phyloP scores from a whole-genome alignment of 2,113 vertebrate genomes.

The Clarias batrachus region DNA sequence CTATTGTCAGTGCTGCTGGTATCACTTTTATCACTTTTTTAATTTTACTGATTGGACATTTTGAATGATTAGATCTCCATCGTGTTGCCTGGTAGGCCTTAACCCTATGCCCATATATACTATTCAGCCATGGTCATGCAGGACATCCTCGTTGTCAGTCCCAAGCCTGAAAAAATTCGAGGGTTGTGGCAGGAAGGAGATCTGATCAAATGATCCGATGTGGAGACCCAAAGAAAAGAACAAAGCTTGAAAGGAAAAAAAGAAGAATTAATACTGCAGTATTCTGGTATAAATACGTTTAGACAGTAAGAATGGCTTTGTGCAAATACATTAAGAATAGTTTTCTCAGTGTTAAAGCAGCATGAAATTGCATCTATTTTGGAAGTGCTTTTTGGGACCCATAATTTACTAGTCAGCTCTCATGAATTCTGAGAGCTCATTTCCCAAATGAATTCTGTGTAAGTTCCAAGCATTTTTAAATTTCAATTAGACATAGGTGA shows the following conservation, averaged over 20 bases:
- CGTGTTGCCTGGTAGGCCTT: too few species aligned
- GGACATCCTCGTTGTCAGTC: too few species aligned
- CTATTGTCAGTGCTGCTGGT: neutral
- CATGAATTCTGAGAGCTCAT: slow-evolving; percentile 39
- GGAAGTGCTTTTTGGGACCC: slow-evolving; percentile 54
- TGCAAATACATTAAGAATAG: slow-evolving; percentile 63
- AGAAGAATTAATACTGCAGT: slow-evolving; percentile 7
- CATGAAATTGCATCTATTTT: slow-evolving; percentile 73
- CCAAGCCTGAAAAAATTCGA: too few species aligned
- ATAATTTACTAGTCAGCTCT: slow-evolving; percentile 52
- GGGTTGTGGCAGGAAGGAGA: too few species aligned
- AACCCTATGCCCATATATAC: too few species aligned
- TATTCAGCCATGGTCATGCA: too few species aligned
- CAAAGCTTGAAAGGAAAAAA: neutral
- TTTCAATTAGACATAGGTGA: slow-evolving; percentile 51
- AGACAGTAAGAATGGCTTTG: slow-evolving; percentile 42
- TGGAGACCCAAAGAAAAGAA: too few species aligned
- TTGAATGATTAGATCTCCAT: too few species aligned
- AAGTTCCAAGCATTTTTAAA: slow-evolving; percentile 42
- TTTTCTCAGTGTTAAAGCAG: slow-evolving; percentile 65
- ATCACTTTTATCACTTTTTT: too few species aligned
- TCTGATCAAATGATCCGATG: too few species aligned
- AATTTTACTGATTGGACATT: too few species aligned
- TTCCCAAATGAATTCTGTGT: slow-evolving; percentile 49
- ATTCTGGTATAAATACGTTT: slow-evolving; percentile 47